phyloP scores from a whole-genome alignment of 2,113 vertebrate genomes.

The Alectura lathami region DNA sequence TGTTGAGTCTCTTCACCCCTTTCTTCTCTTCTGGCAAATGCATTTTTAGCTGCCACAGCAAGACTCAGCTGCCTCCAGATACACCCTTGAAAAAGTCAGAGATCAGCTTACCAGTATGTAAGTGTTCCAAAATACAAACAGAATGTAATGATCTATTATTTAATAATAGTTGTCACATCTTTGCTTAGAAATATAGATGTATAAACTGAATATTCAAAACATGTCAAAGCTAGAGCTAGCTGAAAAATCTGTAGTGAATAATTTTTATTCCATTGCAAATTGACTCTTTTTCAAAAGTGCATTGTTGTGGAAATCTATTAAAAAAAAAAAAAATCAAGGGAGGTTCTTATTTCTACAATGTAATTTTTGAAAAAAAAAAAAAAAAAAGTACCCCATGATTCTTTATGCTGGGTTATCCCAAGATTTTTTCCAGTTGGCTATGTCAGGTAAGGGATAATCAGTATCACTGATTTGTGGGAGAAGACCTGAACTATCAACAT shows the following conservation, averaged over 20 bases:
- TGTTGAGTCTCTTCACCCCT: neutral
- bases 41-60: neutral
- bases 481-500: neutral
- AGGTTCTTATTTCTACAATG: neutral
- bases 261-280: neutral
- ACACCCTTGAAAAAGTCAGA: neutral
- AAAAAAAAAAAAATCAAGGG: neutral
- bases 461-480: neutral
- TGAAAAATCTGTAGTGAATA: neutral
- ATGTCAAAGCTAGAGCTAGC: neutral
- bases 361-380: neutral
- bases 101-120: neutral
- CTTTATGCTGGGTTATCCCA: neutral
- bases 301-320: neutral
- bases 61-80: neutral
- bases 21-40: neutral
- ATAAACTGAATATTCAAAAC: slow-evolving; percentile 16
- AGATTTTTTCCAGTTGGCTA: neutral
- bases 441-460: neutral
- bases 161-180: neutral
- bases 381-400: neutral
- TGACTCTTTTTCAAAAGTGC: neutral
- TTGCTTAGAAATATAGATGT: neutral
- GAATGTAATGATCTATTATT: slow-evolving; percentile 21
- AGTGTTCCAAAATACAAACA: neutral